Conservation (phyloP, 2,113 vertebrate genomes). For the Arothron firmamentum region DNA sequence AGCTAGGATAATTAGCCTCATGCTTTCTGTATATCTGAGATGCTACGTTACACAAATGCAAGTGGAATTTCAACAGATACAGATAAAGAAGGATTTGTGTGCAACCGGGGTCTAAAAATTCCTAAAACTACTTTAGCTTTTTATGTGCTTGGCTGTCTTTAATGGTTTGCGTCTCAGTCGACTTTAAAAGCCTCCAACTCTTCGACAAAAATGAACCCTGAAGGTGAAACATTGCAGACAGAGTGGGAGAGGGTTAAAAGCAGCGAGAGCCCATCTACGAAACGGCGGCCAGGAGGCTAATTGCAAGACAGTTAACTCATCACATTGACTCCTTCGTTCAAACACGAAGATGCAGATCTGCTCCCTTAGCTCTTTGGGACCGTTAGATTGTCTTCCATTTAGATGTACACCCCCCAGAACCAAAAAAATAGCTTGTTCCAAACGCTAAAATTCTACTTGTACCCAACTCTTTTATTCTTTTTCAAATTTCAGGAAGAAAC, state of each 20-base stretch:
- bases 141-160: background rate
- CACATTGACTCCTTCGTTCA: constrained; percentile 28
- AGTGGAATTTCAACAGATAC: too few relatives aligned
- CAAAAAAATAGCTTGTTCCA: background rate
- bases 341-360: constrained; percentile 1
- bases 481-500: background rate
- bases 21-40: background rate
- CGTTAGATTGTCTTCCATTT: too few relatives aligned
- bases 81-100: too few relatives aligned
- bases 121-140: too few relatives aligned
- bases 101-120: too few relatives aligned
- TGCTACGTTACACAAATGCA: background rate
- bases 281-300: constrained; percentile 31
- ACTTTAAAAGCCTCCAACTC: constrained; percentile 2
- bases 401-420: background rate
- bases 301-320: constrained; percentile 38
- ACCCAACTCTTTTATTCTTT: too few relatives aligned
- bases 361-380: too few relatives aligned
- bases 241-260: constrained; percentile 10
- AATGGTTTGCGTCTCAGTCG: background rate
- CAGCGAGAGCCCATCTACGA: constrained; percentile 32
- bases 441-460: background rate
- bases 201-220: constrained; percentile 6
- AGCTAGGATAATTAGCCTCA: background rate
- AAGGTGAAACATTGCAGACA: constrained; percentile 21